Evolutionary conservation across 1,140 invertebrate species (phyloP), one percentile per base, ranked within the genome.

Genomic region (Macrosteles quadrilineatus): DNA sequence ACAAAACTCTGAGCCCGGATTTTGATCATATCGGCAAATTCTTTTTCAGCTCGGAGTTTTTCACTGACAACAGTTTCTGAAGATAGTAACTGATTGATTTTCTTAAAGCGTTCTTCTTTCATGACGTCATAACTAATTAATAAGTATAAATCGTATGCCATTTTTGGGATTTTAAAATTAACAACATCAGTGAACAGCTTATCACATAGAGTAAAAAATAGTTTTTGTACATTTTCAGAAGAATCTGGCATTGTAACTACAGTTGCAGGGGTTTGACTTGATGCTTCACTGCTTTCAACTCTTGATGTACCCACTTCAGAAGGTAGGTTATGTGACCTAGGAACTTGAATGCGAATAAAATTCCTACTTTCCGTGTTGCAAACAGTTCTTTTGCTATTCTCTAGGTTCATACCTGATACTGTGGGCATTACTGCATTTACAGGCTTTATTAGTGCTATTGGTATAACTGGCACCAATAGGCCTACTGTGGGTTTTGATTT

Each of bases 1-100:
- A 50, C 47, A 50, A 50, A 50, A 50, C 47, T 50, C n/a, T 50
- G 47, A 21, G 4, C 47, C 3, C 47, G 47, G n/a, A 50, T 50
- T 50, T 50, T 50, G 2, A 50, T 17, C 14, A 50, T 21, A 21
- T 19, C 47, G n/a, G 47, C 47, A 50, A 11, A 50, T 19, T 50
- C 47, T 19, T 50, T 50, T 50, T 50, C 47, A 50, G 47, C 47
- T 21, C 47, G 4, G 3, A 4, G 6, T 50, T 50, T 50, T 50
- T 50, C 47, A 19, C 21, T 21, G 3, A 50, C n/a, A 9, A 50
- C n/a, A 17, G 47, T 50, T 50, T 50, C 47, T 9, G 47, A n/a
- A 11, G 47, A 50, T 11, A 21, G 4, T 19, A 50, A 50, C n/a
- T 50, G 47, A 19, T 50, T n/a, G n/a, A 50, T 50, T 50, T 50